These are phyloP conservation scores for Cephus pulcher DNA, from an alignment of 2,888 invertebrate genomes.

Conservation along the genomic window DNA sequence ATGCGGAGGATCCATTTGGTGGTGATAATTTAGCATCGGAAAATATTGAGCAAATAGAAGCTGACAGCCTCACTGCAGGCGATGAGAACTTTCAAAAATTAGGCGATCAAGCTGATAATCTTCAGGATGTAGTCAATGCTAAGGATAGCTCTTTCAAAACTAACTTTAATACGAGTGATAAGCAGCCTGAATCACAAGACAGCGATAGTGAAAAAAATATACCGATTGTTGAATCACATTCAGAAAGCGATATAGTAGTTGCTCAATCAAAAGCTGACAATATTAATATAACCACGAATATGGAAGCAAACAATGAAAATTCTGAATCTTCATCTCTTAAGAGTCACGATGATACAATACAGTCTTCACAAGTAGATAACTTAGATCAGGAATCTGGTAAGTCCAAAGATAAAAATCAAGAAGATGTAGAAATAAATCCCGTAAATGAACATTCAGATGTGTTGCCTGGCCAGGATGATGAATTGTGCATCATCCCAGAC, in stretches of 20 bases:
- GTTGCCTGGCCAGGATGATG: constrained; percentile 61
- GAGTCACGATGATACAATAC: neutral
- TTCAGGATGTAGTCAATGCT: constrained; percentile 49
- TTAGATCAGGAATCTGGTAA: constrained; percentile 14
- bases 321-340: neutral
- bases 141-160: constrained; percentile 27
- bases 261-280: neutral
- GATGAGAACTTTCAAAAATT: constrained; percentile 70
- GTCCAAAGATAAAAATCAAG: constrained; percentile 18
- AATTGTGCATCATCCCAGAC: constrained; percentile 63
- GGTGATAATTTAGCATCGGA: constrained; percentile 54
- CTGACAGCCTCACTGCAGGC: constrained; percentile 50
- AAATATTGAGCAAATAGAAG: constrained; percentile 47
- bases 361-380: neutral
- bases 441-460: constrained; percentile 47
- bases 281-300: neutral
- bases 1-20: constrained; percentile 62
- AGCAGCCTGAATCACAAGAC: neutral
- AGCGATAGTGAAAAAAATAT: neutral
- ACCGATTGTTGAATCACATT: neutral
- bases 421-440: constrained; percentile 33
- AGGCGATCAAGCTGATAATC: constrained; percentile 67
- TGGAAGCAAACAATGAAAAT: constrained; percentile 7
- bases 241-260: neutral
- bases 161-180: constrained; percentile 3